Evolutionary conservation across 23 tunicate genomes (phyloP).

Genomic region (Aplidium turbinatum): DNA sequence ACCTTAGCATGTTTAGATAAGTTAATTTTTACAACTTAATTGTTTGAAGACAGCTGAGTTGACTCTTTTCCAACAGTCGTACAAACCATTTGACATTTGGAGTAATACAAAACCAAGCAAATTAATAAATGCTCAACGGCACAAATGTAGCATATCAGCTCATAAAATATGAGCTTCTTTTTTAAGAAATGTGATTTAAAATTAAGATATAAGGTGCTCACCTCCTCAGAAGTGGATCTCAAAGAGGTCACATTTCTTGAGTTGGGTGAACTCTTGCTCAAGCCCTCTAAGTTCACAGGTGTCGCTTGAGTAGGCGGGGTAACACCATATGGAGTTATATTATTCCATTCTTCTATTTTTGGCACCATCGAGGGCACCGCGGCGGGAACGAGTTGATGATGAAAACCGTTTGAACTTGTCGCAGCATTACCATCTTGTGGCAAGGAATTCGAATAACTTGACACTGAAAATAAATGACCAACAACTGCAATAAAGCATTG

Average conservation of each 20-base stretch:
- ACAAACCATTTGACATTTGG: too few relatives aligned
- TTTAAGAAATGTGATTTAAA: background rate
- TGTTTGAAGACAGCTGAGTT: too few relatives aligned
- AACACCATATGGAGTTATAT: conserved; percentile 77
- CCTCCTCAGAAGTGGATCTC: conserved; percentile 45
- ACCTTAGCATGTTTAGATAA: too few relatives aligned
- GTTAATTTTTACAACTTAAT: too few relatives aligned
- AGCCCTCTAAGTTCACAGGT: conserved; percentile 59
- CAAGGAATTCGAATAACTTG: background rate
- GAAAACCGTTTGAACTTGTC: conserved; percentile 8
- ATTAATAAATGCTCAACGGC: too few relatives aligned
- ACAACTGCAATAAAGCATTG: too few relatives aligned
- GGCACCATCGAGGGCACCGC: conserved; percentile 59
- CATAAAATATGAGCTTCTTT: too few relatives aligned
- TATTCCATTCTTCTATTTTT: conserved; percentile 85
- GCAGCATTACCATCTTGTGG: background rate
- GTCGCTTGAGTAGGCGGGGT: conserved; percentile 93
- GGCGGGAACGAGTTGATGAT: conserved; percentile 48
- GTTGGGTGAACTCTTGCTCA: conserved; percentile 45
- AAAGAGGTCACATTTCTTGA: conserved; percentile 36
- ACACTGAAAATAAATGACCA: too few relatives aligned
- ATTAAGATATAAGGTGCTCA: background rate
- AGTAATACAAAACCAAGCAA: too few relatives aligned
- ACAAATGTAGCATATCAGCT: too few relatives aligned
- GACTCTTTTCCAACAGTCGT: too few relatives aligned